Evolutionary conservation across 2,797 vertebrate species (phyloP).

Genomic region (Vespertilio murinus): DNA sequence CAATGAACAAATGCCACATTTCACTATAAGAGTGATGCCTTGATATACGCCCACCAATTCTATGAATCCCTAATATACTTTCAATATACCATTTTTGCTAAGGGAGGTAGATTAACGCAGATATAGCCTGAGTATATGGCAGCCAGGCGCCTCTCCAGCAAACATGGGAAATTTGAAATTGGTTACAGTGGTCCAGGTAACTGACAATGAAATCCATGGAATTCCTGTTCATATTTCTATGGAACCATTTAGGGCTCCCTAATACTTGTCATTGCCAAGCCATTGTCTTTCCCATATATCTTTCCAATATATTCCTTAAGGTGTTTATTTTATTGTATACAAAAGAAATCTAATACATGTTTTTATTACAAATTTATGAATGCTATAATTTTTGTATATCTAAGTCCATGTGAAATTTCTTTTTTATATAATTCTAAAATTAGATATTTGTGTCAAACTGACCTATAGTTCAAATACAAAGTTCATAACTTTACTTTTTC

Average conservation of each 20-base stretch:
- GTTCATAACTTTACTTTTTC: not conserved
- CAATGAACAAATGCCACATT: not conserved
- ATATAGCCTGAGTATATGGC: not conserved
- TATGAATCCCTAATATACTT: not conserved
- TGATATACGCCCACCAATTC: not conserved
- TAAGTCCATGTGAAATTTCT: not conserved
- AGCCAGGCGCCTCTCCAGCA: not conserved
- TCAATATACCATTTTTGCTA: not conserved
- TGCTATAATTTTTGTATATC: conserved; percentile 1
- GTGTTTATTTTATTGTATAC: not conserved
- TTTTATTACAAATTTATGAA: not conserved
- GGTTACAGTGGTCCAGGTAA: not conserved
- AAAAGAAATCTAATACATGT: not conserved
- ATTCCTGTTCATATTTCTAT: not conserved
- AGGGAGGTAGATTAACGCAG: not conserved
- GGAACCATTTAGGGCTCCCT: not conserved
- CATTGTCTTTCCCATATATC: not conserved
- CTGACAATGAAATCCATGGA: not conserved
- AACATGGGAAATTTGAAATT: not conserved
- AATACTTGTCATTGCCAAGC: not conserved
- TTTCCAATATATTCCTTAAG: not conserved
- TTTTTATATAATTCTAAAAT: conserved; percentile 8
- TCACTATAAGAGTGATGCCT: not conserved
- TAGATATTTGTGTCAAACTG: not conserved
- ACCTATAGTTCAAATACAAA: not conserved